Conservation (phyloP, 1,140 invertebrate genomes). For the Pararge aegeria region DNA sequence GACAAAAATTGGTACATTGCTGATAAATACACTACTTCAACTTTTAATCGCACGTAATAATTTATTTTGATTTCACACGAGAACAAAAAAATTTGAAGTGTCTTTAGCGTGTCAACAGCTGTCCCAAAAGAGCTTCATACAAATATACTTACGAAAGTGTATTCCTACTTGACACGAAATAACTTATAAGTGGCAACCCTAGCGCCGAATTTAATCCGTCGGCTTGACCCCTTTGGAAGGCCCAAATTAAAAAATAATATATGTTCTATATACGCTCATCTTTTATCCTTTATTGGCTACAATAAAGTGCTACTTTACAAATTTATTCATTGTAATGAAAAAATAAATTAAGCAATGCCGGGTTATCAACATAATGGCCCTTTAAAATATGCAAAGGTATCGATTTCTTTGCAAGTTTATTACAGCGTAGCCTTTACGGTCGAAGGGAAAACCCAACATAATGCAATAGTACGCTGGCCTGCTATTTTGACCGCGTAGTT, state of each 20-base stretch:
- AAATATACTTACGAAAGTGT: too few species aligned
- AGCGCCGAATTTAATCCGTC: not conserved
- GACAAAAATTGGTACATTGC: too few species aligned
- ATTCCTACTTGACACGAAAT: too few species aligned
- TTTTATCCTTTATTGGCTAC: slow-evolving; percentile 11
- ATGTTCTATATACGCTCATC: slow-evolving; percentile 2
- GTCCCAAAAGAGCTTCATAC: too few species aligned
- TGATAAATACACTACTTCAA: too few species aligned
- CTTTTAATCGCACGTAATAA: too few species aligned
- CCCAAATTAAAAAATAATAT: slow-evolving; percentile 13
- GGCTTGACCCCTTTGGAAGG: slow-evolving; percentile 2
- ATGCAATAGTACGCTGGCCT: too few species aligned
- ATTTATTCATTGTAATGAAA: slow-evolving; percentile 14
- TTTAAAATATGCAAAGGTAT: slow-evolving; percentile 27
- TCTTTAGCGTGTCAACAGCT: too few species aligned
- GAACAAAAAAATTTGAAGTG: too few species aligned
- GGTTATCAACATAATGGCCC: slow-evolving; percentile 10
- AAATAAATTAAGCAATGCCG: slow-evolving; percentile 15
- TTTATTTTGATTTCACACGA: too few species aligned
- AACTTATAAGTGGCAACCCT: slow-evolving; percentile 7
- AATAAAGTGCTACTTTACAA: slow-evolving; percentile 14
- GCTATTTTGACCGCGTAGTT: too few species aligned
- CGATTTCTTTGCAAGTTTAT: slow-evolving; percentile 9
- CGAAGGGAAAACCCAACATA: not conserved
- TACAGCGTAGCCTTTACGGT: not conserved